Evolutionary conservation across 2,797 vertebrate species (phyloP), one percentile per base, ranked within the genome.

Genomic region (Epinephelus coioides): DNA sequence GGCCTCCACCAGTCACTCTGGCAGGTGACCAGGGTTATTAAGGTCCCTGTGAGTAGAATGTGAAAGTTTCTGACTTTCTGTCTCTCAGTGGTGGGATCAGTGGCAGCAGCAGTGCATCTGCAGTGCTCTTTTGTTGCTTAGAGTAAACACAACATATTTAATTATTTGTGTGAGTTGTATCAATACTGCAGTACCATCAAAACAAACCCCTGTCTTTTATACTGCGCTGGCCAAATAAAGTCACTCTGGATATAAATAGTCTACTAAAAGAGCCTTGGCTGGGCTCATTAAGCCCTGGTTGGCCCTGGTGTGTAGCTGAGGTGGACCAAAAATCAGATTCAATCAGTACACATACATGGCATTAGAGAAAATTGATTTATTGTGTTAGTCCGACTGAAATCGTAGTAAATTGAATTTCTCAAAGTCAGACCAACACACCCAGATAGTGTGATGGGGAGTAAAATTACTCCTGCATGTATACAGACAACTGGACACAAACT

Each of bases 21-120:
- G 44, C 43, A 7, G 61, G 46, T 70, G 46, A 70, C 23, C 61
- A 50, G 21, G 19, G 25, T 73, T 54, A 65, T 54, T 75, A 57
- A 46, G 55, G 27, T 13, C 57, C 19, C 57, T 23, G 12, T 51
- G 17, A 57, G 44, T 25, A 78, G 43, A 51, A 23, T 61, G 50
- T 34, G 21, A 69, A 38, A 1, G 19, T 54, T 73, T 69, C 56
- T 57, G 25, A 64, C 50, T 30, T 49, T 27, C 7, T 61, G 38
- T 47, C 47, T 44, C 19, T 23, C n/a, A 23, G 15, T 19, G 49
- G 44, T 21, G 10, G 67, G 18, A 44, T 25, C 19, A 34, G 13
- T 23, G 7, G 47, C 13, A 67, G 50, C 67, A 69, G 23, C 9
- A 44, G 12, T 46, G 21, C 19, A 51, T 19, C 30, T 60, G n/a